Conservation (phyloP, 1,140 invertebrate genomes). For the Apolygus lucorum region DNA sequence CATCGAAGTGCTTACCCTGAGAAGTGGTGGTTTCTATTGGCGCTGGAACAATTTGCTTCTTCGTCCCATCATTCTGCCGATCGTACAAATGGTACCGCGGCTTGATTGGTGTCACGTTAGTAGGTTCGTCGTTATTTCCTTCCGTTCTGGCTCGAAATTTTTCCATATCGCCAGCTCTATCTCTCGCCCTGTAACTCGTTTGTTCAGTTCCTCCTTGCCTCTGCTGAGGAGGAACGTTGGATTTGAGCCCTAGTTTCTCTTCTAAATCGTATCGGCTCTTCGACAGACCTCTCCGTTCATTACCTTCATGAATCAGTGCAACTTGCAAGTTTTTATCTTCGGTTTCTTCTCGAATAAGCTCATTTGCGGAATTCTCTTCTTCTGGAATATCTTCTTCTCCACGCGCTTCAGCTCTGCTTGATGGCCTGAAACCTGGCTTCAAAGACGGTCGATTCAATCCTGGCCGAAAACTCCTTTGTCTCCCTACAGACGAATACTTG, state of each 20-base stretch:
- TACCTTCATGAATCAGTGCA: no score
- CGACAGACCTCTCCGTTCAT: no score
- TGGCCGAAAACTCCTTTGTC: neutral
- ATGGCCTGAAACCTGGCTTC: neutral
- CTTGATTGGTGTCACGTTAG: slow-evolving; percentile 22
- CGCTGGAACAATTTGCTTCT: neutral
- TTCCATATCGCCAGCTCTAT: neutral
- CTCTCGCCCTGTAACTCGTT: neutral
- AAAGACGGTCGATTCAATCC: neutral
- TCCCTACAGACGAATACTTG: neutral
- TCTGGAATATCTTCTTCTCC: neutral
- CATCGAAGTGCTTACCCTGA: neutral
- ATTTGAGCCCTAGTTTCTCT: no score
- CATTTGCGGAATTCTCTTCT: neutral
- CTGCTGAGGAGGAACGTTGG: no score
- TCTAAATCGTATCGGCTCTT: no score
- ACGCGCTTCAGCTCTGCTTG: neutral
- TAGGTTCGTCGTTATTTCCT: slow-evolving; percentile 19
- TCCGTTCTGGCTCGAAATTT: slow-evolving; percentile 3
- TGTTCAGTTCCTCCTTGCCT: no score
- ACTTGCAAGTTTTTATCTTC: neutral
- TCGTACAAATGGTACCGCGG: slow-evolving; percentile 28
- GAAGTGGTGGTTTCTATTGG: neutral
- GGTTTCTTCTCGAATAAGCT: neutral
- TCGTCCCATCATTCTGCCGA: neutral